Conservation (phyloP, 2,113 vertebrate species). For the Ciconia stormi region DNA sequence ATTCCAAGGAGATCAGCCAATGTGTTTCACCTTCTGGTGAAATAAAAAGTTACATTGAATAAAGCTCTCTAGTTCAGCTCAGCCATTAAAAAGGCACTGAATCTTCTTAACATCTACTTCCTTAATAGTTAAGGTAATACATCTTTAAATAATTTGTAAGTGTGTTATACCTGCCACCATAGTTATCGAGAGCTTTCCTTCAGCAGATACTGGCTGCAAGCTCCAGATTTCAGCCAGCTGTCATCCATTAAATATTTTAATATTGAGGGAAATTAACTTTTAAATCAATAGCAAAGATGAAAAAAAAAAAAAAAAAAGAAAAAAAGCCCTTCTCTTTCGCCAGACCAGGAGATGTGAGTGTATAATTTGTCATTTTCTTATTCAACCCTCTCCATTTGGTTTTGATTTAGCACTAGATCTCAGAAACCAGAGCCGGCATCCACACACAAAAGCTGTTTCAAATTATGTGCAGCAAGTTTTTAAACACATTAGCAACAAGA, state of each 20-base stretch:
- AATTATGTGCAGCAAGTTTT: constrained; percentile 84
- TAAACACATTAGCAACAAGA: constrained; percentile 87
- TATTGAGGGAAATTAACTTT: constrained; percentile 69
- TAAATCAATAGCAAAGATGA: constrained; percentile 62
- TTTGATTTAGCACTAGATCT: constrained; percentile 76
- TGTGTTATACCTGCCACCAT: background rate
- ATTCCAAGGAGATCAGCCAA: background rate
- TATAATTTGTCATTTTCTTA: constrained; percentile 76
- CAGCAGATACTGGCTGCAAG: background rate
- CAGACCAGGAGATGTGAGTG: constrained; percentile 51
- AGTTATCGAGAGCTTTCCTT: constrained; percentile 53
- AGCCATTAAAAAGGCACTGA: constrained; percentile 37
- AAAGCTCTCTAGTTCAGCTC: constrained; percentile 34
- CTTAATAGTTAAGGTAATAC: constrained; percentile 43
- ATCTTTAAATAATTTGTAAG: constrained; percentile 69
- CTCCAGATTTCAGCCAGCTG: constrained; percentile 55
- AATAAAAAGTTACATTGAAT: constrained; percentile 36
- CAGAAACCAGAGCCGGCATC: constrained; percentile 61
- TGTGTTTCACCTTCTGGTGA: constrained; percentile 3
- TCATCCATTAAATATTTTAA: constrained; percentile 71
- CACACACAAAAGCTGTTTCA: constrained; percentile 78
- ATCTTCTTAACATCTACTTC: constrained; percentile 45
- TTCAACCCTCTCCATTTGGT: constrained; percentile 72
- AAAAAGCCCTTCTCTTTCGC: background rate
- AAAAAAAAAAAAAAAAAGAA: background rate